Evolutionary conservation across 1,140 invertebrate species (phyloP), one percentile per base, ranked within the genome.

Genomic region (Pseudomyrmex sp.): DNA sequence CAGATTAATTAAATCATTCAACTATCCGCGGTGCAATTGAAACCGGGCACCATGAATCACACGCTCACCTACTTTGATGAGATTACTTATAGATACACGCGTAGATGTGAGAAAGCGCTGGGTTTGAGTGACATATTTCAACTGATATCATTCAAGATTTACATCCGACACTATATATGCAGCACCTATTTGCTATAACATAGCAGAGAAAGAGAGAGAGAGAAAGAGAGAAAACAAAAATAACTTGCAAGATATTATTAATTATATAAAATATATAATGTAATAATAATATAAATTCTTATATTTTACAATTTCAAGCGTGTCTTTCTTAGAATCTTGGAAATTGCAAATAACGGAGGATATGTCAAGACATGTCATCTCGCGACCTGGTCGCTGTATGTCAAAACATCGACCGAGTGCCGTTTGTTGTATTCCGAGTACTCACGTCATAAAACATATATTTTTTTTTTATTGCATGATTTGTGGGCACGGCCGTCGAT

Each of bases 391-490:
- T 50, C 44, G 50, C 26, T 13, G 48, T 20, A 15, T 61, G 48
- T 58, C 46, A 26, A 50, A 69, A 44, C 62, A 65, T 62, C 59
- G 15, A 18, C 18, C 26, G 56, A 83, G 18, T 84, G 85, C 83
- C 74, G 85, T 87, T 82, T 62, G 73, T 15, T 58, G 62, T 18
- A 18, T 44, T 20, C 48, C 58, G 65, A 86, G 69, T 66, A 56
- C 62, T 88, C 61, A 83, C 79, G 87, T 77, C 86, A 44, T 88
- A 88, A 88, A 88, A 20, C 72, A 68, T 61, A 72, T 82, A n/a
- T 88, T 87, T 88, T 88, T 87, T 88, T 88, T 87, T 35, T 88
- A 88, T 73, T 73, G 66, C 70, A 48, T 86, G 84, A 87, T 87
- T 86, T 80, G 87, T 66, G 76, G 70, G 76, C 70, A 76, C 76